Evolutionary conservation across 2,888 invertebrate genomes (phyloP), one percentile per base, ranked within the genome.

Genomic region (Torymus auratus): DNA sequence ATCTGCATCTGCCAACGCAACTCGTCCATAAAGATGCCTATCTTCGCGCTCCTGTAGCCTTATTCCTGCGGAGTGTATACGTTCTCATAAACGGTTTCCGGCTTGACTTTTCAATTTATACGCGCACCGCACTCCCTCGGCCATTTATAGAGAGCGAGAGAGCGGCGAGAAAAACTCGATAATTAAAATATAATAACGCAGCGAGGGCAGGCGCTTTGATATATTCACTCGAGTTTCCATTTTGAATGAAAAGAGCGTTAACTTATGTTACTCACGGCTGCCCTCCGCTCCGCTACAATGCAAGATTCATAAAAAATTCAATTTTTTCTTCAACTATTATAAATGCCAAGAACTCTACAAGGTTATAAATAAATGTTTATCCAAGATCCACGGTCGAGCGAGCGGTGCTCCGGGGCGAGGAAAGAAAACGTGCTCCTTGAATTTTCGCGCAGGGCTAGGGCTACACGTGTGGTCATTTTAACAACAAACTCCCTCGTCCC

Each of bases 1-100:
- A 81, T 83, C 83, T 80, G 80, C 80, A 83, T 83, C 83, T 83
- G 76, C 81, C 56, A 67, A 78, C 71, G 56, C 80, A 77, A 72
- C 77, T 80, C 82, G 78, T 61, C 82, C 82, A 75, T 80, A 73
- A 82, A 82, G 82, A 82, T 82, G 11, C 17, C 17, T 80, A 80
- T 82, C 82, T 77, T 70, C 10, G 69, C 74, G 68, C 70, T 80
- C 60, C 80, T 77, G 62, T 74, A 61, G 68, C 64, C 78, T 75
- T 78, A 74, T 78, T 78, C 70, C 70, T 81, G 15, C 73, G 50
- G 50, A 70, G 53, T 68, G 56, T 56, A 20, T 50, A 15, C 62
- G 70, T 78, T 70, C 71, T 68, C 81, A 65, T 76, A 76, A 83
- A 83, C 73, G 70, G 76, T 81, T 83, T 83, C 81, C 83, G 79